Conservation (phyloP, 2,888 invertebrate genomes). For the Meandrusa payeni region DNA sequence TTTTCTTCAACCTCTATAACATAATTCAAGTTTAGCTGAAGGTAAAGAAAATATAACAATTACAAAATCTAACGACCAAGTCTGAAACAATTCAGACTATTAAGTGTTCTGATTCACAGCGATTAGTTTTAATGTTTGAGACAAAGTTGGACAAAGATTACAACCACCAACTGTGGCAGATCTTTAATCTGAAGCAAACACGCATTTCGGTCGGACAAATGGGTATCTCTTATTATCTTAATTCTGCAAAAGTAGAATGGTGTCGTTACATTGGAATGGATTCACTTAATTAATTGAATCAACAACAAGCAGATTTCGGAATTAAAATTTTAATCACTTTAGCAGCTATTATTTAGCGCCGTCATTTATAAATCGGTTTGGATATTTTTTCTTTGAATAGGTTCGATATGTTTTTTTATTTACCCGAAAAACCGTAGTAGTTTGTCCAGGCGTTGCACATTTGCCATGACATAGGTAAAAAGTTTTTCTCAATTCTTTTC, state of each 20-base stretch:
- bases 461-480: no score
- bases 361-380: no score
- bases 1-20: conserved; percentile 13
- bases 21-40: conserved; percentile 21
- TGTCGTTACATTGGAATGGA: neutral
- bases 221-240: conserved; percentile 8
- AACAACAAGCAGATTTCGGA: no score
- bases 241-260: neutral
- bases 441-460: no score
- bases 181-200: conserved; percentile 14
- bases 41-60: conserved; percentile 25
- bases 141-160: conserved; percentile 14
- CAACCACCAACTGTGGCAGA: conserved; percentile 5
- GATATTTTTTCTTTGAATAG: neutral
- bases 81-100: conserved; percentile 3
- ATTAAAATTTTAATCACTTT: no score
- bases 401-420: neutral
- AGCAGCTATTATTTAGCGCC: no score
- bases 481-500: no score
- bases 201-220: conserved; percentile 12
- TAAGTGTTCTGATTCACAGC: conserved; percentile 12
- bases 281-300: neutral
- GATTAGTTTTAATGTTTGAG: conserved; percentile 15
- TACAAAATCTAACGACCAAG: conserved; percentile 1
- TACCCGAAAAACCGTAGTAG: no score